A percentile compares a stretch with the other conserved stretches of the same genome.
Conservation (phyloP, 2,888 invertebrate species). For the Neria commutata region DNA sequence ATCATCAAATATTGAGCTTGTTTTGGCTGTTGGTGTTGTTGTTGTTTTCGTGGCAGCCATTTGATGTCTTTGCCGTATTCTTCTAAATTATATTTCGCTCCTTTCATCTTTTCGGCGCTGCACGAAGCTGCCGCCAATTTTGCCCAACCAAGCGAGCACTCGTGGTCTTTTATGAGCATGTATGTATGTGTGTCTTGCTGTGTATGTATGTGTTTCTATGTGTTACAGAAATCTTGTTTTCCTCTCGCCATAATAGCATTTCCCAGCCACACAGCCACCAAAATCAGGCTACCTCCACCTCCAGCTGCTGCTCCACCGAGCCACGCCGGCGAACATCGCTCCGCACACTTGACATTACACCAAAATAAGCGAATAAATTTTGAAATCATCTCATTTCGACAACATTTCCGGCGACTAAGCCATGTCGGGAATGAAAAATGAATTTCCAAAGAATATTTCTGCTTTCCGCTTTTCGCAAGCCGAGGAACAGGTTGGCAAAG, state of each 20-base stretch:
- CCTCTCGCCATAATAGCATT: neutral
- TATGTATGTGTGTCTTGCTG: too few relatives aligned
- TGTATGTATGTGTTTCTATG: too few relatives aligned
- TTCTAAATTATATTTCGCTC: slow-evolving; percentile 17
- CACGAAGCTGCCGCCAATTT: neutral
- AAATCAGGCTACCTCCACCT: neutral
- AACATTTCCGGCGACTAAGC: slow-evolving; percentile 51
- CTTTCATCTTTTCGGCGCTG: slow-evolving; percentile 6
- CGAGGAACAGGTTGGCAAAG: too few relatives aligned
- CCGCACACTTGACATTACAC: slow-evolving; percentile 1
- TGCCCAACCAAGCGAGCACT: neutral
- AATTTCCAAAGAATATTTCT: slow-evolving; percentile 34
- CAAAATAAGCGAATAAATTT: slow-evolving; percentile 18
- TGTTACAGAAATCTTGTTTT: slow-evolving; percentile 2
- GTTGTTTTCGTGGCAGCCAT: too few relatives aligned
- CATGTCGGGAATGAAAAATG: slow-evolving; percentile 52
- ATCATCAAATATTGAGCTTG: slow-evolving; percentile 56
- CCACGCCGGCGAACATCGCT: slow-evolving; percentile 1
- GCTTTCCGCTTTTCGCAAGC: neutral
- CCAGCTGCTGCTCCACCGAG: slow-evolving; percentile 13
- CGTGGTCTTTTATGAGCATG: neutral
- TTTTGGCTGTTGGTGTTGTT: too few relatives aligned
- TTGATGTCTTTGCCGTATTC: slow-evolving; percentile 39
- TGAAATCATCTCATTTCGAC: slow-evolving; percentile 51
- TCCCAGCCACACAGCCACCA: too few relatives aligned